Conservation (phyloP, 2,113 vertebrate genomes). For the Narcine bancroftii region DNA sequence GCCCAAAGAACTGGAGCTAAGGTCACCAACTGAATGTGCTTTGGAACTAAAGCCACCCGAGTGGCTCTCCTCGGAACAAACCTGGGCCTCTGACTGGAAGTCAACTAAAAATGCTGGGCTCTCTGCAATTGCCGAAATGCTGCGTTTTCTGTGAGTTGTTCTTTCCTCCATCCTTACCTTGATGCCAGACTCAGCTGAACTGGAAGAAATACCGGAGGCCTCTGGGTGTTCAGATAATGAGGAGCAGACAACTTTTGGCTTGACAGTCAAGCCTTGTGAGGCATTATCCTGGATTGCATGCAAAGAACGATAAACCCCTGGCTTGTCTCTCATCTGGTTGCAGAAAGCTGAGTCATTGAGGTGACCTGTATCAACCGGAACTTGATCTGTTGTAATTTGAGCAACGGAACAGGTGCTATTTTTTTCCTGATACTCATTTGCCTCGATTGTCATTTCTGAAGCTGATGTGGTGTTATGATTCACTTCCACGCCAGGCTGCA, state of each 20-base stretch:
- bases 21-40: neutral
- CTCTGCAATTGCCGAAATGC: constrained; percentile 59
- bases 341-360: neutral
- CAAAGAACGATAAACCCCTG: neutral
- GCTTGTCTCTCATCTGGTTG: neutral
- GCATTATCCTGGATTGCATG: neutral
- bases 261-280: neutral
- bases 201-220: neutral
- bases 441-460: constrained; percentile 7
- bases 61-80: constrained; percentile 8
- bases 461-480: neutral
- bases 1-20: neutral
- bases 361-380: neutral
- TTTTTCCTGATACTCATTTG: neutral
- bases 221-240: rapidly evolving
- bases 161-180: neutral
- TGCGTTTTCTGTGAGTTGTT: constrained; percentile 51
- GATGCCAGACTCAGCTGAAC: constrained; percentile 9
- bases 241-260: neutral
- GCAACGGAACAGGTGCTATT: neutral
- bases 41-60: neutral
- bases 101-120: constrained; percentile 52
- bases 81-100: neutral
- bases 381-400: neutral
- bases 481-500: neutral